Base-by-base conservation (phyloP, 2,113 vertebrate species). In the Salvelinus sp. region DNA sequence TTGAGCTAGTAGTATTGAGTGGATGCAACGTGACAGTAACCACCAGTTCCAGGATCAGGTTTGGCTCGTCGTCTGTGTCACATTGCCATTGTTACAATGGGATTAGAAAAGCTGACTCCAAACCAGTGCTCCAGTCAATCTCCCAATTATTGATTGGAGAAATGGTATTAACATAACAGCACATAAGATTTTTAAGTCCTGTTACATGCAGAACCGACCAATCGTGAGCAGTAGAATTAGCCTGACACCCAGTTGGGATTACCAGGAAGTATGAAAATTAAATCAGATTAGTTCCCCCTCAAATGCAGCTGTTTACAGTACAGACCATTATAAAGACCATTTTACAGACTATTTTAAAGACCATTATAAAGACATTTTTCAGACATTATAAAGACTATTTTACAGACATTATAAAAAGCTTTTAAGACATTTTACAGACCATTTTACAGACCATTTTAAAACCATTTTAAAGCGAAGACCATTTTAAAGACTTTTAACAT, bases 231-330 rank as follows among this genome's bases (percentile, higher is more conserved):
- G 75, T 57, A 86, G 79, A 86, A 87, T 78, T 76, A 78, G 82
- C 82, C 88, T 77, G 83, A 64, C 79, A 85, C 79, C 14, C 70
- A 73, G 80, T 78, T 30, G 82, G 83, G 87, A 89, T 90, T 88
- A 91, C 28, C 79, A 86, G 76, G 64, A 79, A 83, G 87, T 87
- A 87, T 89, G 88, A n/a, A 90, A 90, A 88, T 88, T 79, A 89
- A 82, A 83, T 89, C 83, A 84, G 86, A 88, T 89, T 87, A 88
- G 57, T 77, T 38, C 38, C 70, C n/a, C 28, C n/a, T 38, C 38
- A 38, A 75, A 76, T 5, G 2, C 22, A 33, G 30, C 63, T 72
- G 38, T 84, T 80, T 48, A 63, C 69, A 69, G 70, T 75, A 80
- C 65, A 83, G 48, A 66, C 58, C 71, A 65, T 69, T 10, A 69